Conservation (phyloP, 2,113 vertebrate species). For the Macquaria australasica region DNA sequence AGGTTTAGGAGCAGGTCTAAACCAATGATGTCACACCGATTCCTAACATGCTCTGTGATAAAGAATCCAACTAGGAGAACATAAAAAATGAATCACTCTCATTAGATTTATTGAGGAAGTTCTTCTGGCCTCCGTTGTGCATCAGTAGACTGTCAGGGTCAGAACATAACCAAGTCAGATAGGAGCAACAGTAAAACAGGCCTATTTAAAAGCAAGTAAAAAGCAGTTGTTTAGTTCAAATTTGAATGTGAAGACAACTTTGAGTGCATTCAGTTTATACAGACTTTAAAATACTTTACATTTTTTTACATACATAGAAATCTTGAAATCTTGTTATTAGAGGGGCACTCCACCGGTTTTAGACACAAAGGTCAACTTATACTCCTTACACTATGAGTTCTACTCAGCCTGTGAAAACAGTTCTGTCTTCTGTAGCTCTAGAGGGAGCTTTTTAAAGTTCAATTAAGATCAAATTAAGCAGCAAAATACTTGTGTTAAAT, state of each 20-base stretch:
- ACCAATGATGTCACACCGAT: constrained; percentile 41
- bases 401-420: neutral
- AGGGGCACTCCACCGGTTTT: too few species aligned
- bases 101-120: constrained; percentile 35
- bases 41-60: constrained; percentile 46
- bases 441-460: neutral
- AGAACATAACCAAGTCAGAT: neutral
- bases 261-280: neutral
- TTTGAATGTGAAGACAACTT: neutral
- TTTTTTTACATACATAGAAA: neutral
- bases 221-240: neutral
- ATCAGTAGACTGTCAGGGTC: constrained; percentile 10
- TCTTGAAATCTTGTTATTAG: too few species aligned
- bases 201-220: neutral
- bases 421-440: neutral
- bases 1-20: constrained; percentile 54
- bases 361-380: neutral
- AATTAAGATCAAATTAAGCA: neutral
- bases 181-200: neutral
- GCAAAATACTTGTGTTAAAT: neutral
- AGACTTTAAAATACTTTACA: neutral
- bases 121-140: neutral
- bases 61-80: constrained; percentile 26
- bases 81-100: constrained; percentile 26
- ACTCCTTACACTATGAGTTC: neutral